These are phyloP conservation scores for Prunella strophiata DNA, from an alignment of 2,797 vertebrate species.

Conservation along the genomic window DNA sequence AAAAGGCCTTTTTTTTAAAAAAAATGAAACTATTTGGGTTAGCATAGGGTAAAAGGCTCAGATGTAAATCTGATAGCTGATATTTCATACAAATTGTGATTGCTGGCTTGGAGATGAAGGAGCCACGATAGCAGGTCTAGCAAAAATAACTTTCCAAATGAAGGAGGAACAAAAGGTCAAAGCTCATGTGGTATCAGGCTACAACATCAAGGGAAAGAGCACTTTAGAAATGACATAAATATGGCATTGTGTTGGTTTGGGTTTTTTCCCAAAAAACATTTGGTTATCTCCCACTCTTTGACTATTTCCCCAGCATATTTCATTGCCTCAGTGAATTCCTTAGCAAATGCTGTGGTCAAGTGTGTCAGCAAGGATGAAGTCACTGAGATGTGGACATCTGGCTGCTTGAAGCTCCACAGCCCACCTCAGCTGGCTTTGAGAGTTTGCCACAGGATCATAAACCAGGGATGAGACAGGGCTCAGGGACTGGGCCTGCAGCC, in stretches of 20 bases:
- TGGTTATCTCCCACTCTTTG: neutral
- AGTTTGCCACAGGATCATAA: neutral
- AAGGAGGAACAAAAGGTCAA: neutral
- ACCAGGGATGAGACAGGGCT: neutral
- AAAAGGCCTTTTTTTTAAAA: neutral
- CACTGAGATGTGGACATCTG: neutral
- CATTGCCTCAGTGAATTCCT: neutral
- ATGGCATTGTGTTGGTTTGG: neutral
- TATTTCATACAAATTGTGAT: accelerated
- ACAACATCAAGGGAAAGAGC: neutral
- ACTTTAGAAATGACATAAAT: neutral
- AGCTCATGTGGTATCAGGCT: neutral
- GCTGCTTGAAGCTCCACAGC: neutral
- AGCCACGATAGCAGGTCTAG: neutral
- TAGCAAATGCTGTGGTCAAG: neutral
- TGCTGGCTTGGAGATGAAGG: neutral
- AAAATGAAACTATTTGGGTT: neutral
- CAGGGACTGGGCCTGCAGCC: neutral
- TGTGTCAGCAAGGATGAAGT: neutral
- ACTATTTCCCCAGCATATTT: neutral
- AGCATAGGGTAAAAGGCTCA: neutral
- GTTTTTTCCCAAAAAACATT: neutral
- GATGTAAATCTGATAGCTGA: neutral
- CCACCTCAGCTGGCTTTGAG: neutral
- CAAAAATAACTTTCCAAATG: neutral